phyloP scores from a whole-genome alignment of 64 coral and sea anemone genomes.

The Stichodactyla helianthus region DNA sequence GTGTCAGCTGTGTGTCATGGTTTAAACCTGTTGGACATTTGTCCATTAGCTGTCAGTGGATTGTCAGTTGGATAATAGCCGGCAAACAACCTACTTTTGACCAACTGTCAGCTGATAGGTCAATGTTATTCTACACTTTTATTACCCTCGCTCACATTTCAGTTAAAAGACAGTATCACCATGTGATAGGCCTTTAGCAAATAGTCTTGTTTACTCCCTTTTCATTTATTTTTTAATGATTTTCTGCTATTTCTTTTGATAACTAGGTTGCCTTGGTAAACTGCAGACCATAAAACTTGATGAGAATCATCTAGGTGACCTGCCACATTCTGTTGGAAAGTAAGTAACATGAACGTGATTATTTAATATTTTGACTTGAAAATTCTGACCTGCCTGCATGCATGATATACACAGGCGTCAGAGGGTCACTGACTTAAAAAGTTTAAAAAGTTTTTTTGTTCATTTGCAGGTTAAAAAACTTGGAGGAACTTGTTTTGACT shows the following conservation, averaged over 20 bases:
- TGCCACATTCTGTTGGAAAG: conserved; percentile 87
- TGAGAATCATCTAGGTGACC: conserved; percentile 86
- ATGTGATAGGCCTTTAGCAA: neutral
- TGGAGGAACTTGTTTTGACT: conserved; percentile 89
- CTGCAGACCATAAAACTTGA: conserved; percentile 92
- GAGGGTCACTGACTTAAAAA: too few relatives aligned
- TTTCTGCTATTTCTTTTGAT: neutral
- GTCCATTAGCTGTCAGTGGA: too few relatives aligned
- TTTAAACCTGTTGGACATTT: too few relatives aligned
- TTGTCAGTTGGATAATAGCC: too few relatives aligned
- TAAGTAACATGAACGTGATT: neutral
- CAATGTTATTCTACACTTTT: too few relatives aligned
- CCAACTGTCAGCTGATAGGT: too few relatives aligned
- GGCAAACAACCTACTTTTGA: too few relatives aligned
- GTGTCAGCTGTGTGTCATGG: too few relatives aligned
- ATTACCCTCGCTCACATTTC: neutral
- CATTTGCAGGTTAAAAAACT: conserved; percentile 55
- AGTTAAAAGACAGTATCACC: neutral
- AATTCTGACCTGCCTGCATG: neutral
- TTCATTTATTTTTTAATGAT: neutral
- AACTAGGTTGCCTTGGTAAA: conserved; percentile 73
- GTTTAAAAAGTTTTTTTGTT: too few relatives aligned
- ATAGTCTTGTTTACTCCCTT: neutral
- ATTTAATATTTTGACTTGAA: neutral
- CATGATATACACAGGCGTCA: too few relatives aligned